Conservation (phyloP, 30 jellyfish, hydroid and myxozoan genomes). For the Chrysaora quinquecirrha region DNA sequence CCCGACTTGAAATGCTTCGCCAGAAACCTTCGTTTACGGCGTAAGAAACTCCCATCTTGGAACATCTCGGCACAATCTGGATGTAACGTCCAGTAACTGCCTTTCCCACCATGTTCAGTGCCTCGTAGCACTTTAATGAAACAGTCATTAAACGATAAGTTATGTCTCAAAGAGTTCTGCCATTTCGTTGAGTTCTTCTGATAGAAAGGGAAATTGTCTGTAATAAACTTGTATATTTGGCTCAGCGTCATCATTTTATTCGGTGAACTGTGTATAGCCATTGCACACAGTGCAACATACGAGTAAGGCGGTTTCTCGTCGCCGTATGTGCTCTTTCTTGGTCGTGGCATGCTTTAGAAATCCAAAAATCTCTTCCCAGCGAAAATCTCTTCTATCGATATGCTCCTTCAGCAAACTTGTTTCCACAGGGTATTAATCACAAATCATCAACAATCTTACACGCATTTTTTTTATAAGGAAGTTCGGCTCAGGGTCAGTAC, state of each 20-base stretch:
- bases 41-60: constrained; percentile 91
- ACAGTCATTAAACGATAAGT: constrained; percentile 95
- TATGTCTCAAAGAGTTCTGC: constrained; percentile 96
- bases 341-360: constrained; percentile 97
- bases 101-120: constrained; percentile 87
- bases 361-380: too few species aligned
- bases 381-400: too few species aligned
- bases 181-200: constrained; percentile 77
- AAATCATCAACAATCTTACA: too few species aligned
- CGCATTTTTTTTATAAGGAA: too few species aligned
- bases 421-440: too few species aligned
- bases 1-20: constrained; percentile 48
- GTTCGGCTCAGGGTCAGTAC: too few species aligned
- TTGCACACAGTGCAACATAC: constrained; percentile 97
- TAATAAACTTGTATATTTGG: constrained; percentile 80
- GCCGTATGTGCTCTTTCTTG: constrained; percentile 86
- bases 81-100: constrained; percentile 94
- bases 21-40: constrained; percentile 86
- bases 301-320: constrained; percentile 97
- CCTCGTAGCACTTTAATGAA: constrained; percentile 87
- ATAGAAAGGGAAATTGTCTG: constrained; percentile 88
- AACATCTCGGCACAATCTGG: constrained; percentile 91
- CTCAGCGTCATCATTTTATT: constrained; percentile 89
- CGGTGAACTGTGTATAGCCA: constrained; percentile 96
- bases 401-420: too few species aligned